Evolutionary conservation across 2,888 invertebrate genomes (phyloP).

Genomic region (Achlya flavicornis): DNA sequence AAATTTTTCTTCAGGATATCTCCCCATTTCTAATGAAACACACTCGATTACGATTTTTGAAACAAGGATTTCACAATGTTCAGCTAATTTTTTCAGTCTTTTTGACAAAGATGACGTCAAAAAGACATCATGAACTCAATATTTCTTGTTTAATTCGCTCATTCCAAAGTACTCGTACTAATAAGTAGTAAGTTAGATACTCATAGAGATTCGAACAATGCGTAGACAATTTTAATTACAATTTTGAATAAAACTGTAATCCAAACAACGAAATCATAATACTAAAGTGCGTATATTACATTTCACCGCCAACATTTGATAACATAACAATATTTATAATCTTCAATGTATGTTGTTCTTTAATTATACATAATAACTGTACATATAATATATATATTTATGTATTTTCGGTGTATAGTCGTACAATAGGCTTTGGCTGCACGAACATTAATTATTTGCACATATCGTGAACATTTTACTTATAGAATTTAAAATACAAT

Average conservation of each 20-base stretch:
- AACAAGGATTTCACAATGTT: not conserved
- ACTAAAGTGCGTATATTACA: slow-evolving; percentile 5
- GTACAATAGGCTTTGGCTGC: slow-evolving; percentile 7
- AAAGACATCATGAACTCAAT: not conserved
- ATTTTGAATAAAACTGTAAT: not conserved
- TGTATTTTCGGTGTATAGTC: slow-evolving; percentile 3
- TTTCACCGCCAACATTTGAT: not conserved
- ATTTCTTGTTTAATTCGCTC: not conserved
- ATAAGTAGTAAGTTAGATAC: too few species aligned
- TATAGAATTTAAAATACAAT: not conserved
- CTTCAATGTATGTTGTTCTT: not conserved
- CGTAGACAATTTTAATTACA: not conserved
- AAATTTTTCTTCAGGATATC: too few species aligned
- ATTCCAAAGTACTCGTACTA: too few species aligned
- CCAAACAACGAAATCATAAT: not conserved
- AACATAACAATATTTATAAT: slow-evolving; percentile 1
- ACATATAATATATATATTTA: slow-evolving; percentile 4
- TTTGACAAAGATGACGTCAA: not conserved
- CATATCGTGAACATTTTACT: not conserved
- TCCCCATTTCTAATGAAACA: not conserved
- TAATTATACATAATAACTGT: not conserved
- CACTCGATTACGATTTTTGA: not conserved
- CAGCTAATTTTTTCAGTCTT: not conserved
- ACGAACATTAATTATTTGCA: not conserved
- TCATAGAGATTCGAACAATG: not conserved